These are phyloP conservation scores for Phengaris alcon DNA, from an alignment of 2,888 invertebrate species.

Conservation along the genomic window DNA sequence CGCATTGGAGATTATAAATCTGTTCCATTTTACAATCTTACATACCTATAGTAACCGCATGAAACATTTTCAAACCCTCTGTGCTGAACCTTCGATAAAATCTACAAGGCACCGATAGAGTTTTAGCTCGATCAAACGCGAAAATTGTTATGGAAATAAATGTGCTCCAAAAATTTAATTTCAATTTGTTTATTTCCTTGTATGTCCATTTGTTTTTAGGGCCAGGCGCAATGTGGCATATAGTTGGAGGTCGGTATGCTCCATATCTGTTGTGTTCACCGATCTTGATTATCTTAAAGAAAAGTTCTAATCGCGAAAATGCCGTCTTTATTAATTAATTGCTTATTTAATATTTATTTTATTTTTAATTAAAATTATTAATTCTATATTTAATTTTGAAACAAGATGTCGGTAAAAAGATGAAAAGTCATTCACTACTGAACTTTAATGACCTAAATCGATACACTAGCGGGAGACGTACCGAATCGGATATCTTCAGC, in stretches of 20 bases:
- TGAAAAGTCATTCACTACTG: constrained; percentile 2
- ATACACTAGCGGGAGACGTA: not conserved
- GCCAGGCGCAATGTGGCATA: not conserved
- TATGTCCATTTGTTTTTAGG: not conserved
- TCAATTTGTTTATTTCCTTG: not conserved
- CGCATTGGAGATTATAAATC: too few species aligned
- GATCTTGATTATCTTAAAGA: not conserved
- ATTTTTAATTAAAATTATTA: not conserved
- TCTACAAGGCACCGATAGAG: not conserved
- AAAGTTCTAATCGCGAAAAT: not conserved
- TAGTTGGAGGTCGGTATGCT: not conserved
- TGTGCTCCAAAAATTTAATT: not conserved
- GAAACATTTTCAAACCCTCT: not conserved
- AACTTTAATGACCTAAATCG: constrained; percentile 5
- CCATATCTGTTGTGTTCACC: not conserved
- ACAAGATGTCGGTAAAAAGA: constrained; percentile 15
- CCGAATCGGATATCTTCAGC: not conserved
- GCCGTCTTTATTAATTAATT: not conserved
- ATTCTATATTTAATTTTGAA: not conserved
- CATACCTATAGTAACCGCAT: not conserved
- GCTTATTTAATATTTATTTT: not conserved
- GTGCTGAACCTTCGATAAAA: not conserved
- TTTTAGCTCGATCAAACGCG: not conserved
- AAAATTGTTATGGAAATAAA: not conserved
- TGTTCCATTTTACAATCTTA: too few species aligned